A percentile compares a stretch with the other conserved stretches of the same genome.
Evolutionary conservation across 2,888 invertebrate genomes (phyloP).

Genomic region (Microctonus aethiopoides): DNA sequence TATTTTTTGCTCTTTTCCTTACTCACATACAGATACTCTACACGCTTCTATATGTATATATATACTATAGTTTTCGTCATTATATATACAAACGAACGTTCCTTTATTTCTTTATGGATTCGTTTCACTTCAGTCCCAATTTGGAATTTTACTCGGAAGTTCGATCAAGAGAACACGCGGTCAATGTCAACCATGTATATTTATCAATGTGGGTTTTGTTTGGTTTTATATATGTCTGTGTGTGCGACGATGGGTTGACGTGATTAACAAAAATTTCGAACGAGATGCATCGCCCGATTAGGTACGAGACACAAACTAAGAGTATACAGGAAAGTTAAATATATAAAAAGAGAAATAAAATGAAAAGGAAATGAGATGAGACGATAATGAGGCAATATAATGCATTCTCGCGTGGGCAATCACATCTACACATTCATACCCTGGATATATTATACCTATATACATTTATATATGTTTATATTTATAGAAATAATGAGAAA

Average conservation of each 20-base stretch:
- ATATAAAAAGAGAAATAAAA: not conserved
- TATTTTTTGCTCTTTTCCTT: not conserved
- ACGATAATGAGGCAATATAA: conserved; percentile 26
- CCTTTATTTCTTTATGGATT: not conserved
- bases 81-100: not conserved
- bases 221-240: not conserved
- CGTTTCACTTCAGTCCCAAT: not conserved
- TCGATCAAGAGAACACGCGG: not conserved
- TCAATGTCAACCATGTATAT: not conserved
- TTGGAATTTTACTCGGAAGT: not conserved
- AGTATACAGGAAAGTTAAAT: not conserved
- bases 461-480: too few relatives aligned
- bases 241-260: not conserved
- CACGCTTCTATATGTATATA: too few relatives aligned
- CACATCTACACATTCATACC: not conserved
- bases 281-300: conserved; percentile 2
- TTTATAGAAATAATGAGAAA: conserved; percentile 18
- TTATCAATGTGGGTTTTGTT: not conserved
- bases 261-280: conserved; percentile 5
- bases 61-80: not conserved
- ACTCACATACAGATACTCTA: not conserved
- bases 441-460: too few relatives aligned
- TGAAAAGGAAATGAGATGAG: not conserved
- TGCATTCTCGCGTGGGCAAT: conserved; percentile 24
- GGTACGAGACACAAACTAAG: not conserved